A percentile compares a stretch with the other conserved stretches of the same genome.
phyloP scores from a whole-genome alignment of 2,888 invertebrate species.

The Thymelicus acteon region DNA sequence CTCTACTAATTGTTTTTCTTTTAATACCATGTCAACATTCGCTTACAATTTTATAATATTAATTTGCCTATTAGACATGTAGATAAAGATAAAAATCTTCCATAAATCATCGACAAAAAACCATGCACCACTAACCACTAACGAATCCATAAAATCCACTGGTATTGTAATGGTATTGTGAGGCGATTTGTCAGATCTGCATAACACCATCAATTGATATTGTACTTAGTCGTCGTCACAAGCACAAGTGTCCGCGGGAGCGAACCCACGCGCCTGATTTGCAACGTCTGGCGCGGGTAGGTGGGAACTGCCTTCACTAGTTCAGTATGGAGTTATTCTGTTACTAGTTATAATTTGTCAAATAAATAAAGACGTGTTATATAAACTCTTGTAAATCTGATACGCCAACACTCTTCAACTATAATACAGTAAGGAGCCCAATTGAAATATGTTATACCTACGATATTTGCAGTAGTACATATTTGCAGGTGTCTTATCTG shows the following conservation, averaged over 20 bases:
- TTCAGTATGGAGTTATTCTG: slow-evolving; percentile 13
- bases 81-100: too few species aligned
- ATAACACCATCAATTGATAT: slow-evolving; percentile 69
- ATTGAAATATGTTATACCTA: too few species aligned
- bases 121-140: background rate
- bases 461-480: too few species aligned
- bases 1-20: too few species aligned
- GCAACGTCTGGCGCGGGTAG: slow-evolving; percentile 55
- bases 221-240: slow-evolving; percentile 63
- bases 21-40: too few species aligned
- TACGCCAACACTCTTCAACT: too few species aligned
- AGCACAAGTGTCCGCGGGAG: slow-evolving; percentile 64
- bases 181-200: slow-evolving; percentile 67
- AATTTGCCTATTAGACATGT: too few species aligned
- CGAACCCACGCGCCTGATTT: slow-evolving; percentile 80
- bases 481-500: too few species aligned
- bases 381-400: too few species aligned
- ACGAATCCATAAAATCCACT: slow-evolving; percentile 9
- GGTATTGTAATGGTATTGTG: slow-evolving; percentile 37
- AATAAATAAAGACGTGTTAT: too few species aligned
- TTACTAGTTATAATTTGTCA: background rate
- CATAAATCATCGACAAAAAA: background rate
- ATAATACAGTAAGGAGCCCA: too few species aligned
- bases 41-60: too few species aligned
- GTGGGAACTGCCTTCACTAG: slow-evolving; percentile 15